Percentiles rank a stretch among this genome's conserved stretches.
phyloP scores from a whole-genome alignment of 2,888 invertebrate species.

The Nephrocerus scutellatus region DNA sequence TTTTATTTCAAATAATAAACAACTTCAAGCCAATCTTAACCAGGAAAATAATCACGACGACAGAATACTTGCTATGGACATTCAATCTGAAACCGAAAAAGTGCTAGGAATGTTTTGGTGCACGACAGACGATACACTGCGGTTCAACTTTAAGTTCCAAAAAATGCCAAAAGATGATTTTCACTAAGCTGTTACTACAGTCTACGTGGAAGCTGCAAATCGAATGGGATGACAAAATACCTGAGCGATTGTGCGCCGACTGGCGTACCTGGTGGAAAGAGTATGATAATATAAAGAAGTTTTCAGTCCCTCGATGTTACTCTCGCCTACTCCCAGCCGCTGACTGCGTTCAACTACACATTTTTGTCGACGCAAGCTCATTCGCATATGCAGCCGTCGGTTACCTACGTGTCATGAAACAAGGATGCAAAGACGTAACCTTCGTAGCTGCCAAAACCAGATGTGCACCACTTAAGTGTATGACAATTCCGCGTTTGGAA shows the following conservation, averaged over 20 bases:
- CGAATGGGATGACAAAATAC: constrained; percentile 19
- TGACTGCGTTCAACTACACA: constrained; percentile 14
- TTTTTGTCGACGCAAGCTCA: constrained; percentile 19
- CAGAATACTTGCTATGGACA: neutral
- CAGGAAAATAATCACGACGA: neutral
- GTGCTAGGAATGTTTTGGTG: constrained; percentile 21
- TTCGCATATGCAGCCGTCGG: constrained; percentile 19
- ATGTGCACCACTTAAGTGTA: constrained; percentile 14
- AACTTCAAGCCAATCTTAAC: constrained; percentile 4
- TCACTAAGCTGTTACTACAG: constrained; percentile 8
- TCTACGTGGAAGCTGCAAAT: constrained; percentile 7
- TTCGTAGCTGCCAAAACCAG: constrained; percentile 18
- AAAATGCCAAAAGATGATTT: constrained; percentile 13
- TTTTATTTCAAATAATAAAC: constrained; percentile 7
- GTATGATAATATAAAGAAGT: neutral
- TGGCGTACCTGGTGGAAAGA: constrained; percentile 4
- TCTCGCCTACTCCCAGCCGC: constrained; percentile 9
- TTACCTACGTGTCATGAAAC: constrained; percentile 14
- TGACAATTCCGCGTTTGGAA: constrained; percentile 12
- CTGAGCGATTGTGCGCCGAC: constrained; percentile 3
- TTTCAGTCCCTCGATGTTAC: constrained; percentile 14
- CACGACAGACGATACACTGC: constrained; percentile 14
- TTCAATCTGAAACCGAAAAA: constrained; percentile 1
- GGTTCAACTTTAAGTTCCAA: constrained; percentile 15
- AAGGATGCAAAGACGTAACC: constrained; percentile 11